A percentile compares a stretch with the other conserved stretches of the same genome.
Evolutionary conservation across 1,140 invertebrate genomes (phyloP).

Genomic region (Drosophila repletoides): DNA sequence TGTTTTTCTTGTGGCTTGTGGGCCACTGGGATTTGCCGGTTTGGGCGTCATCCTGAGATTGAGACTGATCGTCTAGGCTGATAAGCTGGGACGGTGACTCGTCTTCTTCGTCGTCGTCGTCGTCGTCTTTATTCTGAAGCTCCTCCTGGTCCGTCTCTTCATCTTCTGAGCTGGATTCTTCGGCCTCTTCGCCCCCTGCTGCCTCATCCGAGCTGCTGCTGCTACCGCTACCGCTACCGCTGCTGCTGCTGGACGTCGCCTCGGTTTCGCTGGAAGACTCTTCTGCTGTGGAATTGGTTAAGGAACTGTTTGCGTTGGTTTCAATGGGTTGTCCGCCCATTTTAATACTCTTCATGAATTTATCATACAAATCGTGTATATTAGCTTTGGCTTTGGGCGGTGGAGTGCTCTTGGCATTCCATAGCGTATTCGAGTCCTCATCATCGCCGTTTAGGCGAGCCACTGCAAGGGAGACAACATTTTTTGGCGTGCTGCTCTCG

Average conservation of each 20-base stretch:
- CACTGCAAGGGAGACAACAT: neutral
- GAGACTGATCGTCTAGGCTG: slow-evolving; percentile 2
- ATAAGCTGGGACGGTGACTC: too few relatives aligned
- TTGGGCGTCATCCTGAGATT: slow-evolving; percentile 7
- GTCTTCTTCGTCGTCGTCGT: too few relatives aligned
- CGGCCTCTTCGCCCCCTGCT: neutral
- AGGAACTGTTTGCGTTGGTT: slow-evolving; percentile 39
- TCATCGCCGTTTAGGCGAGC: slow-evolving; percentile 38
- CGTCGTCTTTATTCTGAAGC: too few relatives aligned
- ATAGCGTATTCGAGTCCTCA: slow-evolving; percentile 65
- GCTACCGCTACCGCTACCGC: slow-evolving; percentile 26
- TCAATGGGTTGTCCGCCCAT: slow-evolving; percentile 27
- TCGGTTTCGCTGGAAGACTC: slow-evolving; percentile 49
- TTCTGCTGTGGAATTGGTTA: slow-evolving; percentile 48
- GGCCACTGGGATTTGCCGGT: too few relatives aligned
- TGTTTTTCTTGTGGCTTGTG: slow-evolving; percentile 60
- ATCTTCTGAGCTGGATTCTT: slow-evolving; percentile 7
- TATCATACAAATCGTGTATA: slow-evolving; percentile 75
- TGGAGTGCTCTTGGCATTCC: slow-evolving; percentile 68
- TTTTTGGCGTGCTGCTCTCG: slow-evolving; percentile 55
- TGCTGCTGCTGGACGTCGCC: slow-evolving; percentile 31
- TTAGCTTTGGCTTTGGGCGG: slow-evolving; percentile 51
- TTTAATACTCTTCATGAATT: slow-evolving; percentile 78
- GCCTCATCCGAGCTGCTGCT: slow-evolving; percentile 36
- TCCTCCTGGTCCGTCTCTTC: neutral